Base-by-base conservation (phyloP, 2,113 vertebrate species). In the Xerus inauris region DNA sequence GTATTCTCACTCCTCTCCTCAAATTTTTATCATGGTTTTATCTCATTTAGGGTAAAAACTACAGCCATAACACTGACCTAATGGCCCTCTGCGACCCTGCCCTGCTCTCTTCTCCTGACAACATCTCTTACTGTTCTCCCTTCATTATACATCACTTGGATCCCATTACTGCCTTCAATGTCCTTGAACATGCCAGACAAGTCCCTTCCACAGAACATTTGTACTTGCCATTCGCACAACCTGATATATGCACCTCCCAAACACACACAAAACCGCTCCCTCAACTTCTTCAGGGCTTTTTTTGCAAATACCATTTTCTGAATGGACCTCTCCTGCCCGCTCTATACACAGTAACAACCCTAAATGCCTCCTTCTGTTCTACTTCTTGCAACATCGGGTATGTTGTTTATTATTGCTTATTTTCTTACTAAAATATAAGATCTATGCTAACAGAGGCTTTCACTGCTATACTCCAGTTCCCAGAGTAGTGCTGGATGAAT, bases 51-150 rank as follows among this genome's bases (percentile, higher is more conserved):
- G 62, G 30, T 8, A 45, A 8, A 47, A 73, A 14, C 2, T 59
- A 79, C 3, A 40, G 32, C 20, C 4, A 0, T 3, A n/a, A 47
- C 13, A 65, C 19, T 19, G 6, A 59, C 26, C 19, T 6, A 49
- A 51, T 0, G 11, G 1, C 38, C 11, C 24, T 20, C 62, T 14
- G n/a, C 2, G 35, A 1, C 4, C 8, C 9, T 28, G 22, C 14
- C 2, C 62, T 59, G 20, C 0, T 35, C 38, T 35, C 35, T 24
- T n/a, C 65, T 57, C 14, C 71, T 38, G 7, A 32, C 38, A 16
- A 17, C 3, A 16, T 38, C 24, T 40, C 83, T 38, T 49, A 24
- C 35, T 16, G 12, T 22, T 67, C 4, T 28, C 9, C 30, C 69
- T 67, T 8, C 11, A 26, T 6, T 28, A 2, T 2, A 5, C 30